Conservation (phyloP, 1,140 invertebrate genomes). For the Lordiphosa clarofinis region DNA sequence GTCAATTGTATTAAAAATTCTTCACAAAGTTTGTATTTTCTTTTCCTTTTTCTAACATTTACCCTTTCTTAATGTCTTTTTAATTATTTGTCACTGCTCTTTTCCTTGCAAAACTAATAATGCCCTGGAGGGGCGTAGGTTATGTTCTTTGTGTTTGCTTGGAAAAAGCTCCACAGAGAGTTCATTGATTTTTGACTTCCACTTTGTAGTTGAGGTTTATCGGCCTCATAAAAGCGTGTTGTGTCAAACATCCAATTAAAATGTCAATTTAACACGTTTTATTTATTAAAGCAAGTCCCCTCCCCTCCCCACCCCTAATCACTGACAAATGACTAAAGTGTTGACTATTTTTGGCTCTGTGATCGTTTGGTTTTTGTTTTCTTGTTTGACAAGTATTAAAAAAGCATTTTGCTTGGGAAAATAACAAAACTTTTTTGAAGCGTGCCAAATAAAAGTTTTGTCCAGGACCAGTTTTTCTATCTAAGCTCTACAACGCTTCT, state of each 20-base stretch:
- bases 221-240: slow-evolving; percentile 13
- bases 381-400: slow-evolving; percentile 36
- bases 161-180: slow-evolving; percentile 48
- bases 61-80: slow-evolving; percentile 56
- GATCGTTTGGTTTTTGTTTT: neutral
- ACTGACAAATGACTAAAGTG: slow-evolving; percentile 55
- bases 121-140: slow-evolving; percentile 45
- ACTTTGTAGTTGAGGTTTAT: slow-evolving; percentile 1
- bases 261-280: slow-evolving; percentile 71
- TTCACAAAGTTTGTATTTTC: too few relatives aligned
- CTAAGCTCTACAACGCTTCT: too few relatives aligned
- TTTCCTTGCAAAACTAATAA: slow-evolving; percentile 42
- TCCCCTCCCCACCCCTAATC: slow-evolving; percentile 33
- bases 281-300: slow-evolving; percentile 53
- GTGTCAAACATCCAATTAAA: slow-evolving; percentile 68
- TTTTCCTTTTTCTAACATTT: too few relatives aligned
- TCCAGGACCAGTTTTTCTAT: neutral
- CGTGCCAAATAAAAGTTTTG: slow-evolving; percentile 51
- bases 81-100: slow-evolving; percentile 47
- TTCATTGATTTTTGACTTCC: slow-evolving; percentile 64
- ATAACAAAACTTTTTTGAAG: slow-evolving; percentile 36
- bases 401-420: slow-evolving; percentile 39
- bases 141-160: too few relatives aligned
- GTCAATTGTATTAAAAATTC: too few relatives aligned
- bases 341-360: slow-evolving; percentile 29